Evolutionary conservation across 2,888 invertebrate species (phyloP).

Genomic region (Ophioninae sp.): DNA sequence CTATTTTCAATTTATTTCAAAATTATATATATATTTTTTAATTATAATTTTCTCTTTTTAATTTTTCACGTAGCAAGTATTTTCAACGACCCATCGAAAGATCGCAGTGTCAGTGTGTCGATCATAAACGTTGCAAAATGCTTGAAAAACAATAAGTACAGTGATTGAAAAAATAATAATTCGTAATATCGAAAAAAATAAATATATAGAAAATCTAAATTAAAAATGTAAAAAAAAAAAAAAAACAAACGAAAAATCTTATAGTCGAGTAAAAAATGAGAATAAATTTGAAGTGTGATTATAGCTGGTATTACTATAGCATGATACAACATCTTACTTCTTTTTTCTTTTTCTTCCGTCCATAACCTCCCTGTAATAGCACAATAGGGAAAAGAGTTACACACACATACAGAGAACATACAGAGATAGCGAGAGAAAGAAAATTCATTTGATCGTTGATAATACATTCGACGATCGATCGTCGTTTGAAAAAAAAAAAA

Average conservation of each 20-base stretch:
- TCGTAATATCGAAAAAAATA: slow-evolving; percentile 44
- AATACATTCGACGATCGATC: background rate
- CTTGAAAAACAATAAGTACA: slow-evolving; percentile 45
- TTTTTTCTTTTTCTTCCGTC: slow-evolving; percentile 99
- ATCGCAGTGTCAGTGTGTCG: slow-evolving; percentile 43
- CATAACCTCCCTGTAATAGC: slow-evolving; percentile 93
- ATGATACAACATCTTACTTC: slow-evolving; percentile 91
- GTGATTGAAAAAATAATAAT: slow-evolving; percentile 3
- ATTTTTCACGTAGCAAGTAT: background rate
- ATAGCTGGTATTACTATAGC: slow-evolving; percentile 76
- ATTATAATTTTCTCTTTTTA: background rate
- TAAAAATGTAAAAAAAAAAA: slow-evolving; percentile 62
- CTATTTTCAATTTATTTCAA: background rate
- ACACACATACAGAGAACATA: slow-evolving; percentile 77
- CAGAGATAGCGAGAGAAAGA: slow-evolving; percentile 71
- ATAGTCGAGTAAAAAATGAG: slow-evolving; percentile 58
- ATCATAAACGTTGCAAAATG: slow-evolving; percentile 54
- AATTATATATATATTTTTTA: background rate
- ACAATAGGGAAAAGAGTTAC: slow-evolving; percentile 81
- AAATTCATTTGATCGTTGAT: slow-evolving; percentile 63
- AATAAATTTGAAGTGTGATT: slow-evolving; percentile 68
- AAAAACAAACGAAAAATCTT: slow-evolving; percentile 58
- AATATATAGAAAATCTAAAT: slow-evolving; percentile 67
- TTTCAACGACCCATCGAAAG: slow-evolving; percentile 20
- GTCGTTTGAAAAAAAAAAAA: no score